Percentiles rank a stretch among this genome's conserved stretches.
phyloP scores from a whole-genome alignment of 2,888 invertebrate species.

The Eupithecia subfuscata region DNA sequence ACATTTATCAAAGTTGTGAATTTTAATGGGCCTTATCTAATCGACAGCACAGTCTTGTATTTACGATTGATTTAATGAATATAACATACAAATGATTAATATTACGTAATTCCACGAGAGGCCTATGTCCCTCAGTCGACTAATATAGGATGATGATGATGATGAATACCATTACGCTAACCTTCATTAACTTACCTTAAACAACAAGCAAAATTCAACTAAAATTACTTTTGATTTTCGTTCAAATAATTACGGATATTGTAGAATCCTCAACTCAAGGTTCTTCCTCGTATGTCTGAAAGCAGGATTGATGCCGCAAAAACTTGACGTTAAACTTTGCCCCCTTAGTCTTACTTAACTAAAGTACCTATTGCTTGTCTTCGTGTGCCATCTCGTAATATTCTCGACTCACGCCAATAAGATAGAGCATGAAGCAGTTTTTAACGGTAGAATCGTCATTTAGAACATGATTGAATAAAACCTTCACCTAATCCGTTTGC shows the following conservation, averaged over 20 bases:
- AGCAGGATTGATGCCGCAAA: constrained; percentile 49
- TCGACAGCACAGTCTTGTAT: constrained; percentile 24
- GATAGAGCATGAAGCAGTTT: constrained; percentile 4
- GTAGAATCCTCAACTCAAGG: constrained; percentile 60
- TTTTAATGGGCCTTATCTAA: constrained; percentile 39
- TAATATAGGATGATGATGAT: neutral
- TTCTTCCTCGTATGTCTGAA: constrained; percentile 56
- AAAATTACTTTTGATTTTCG: constrained; percentile 36
- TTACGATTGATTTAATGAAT: constrained; percentile 5
- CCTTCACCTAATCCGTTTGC: neutral
- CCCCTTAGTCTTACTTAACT: constrained; percentile 18
- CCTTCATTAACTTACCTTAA: neutral
- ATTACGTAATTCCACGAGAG: neutral
- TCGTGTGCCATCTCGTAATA: constrained; percentile 5
- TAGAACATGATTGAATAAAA: neutral
- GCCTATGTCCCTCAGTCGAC: neutral
- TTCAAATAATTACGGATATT: constrained; percentile 45
- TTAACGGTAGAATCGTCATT: neutral
- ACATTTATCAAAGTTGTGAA: constrained; percentile 33
- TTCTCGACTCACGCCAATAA: constrained; percentile 3
- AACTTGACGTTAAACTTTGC: constrained; percentile 44
- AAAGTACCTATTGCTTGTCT: constrained; percentile 34
- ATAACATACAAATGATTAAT: neutral
- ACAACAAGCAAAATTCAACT: constrained; percentile 11
- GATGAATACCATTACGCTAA: neutral